phyloP scores from a whole-genome alignment of 1,140 invertebrate genomes.

The Amyelois transitella region DNA sequence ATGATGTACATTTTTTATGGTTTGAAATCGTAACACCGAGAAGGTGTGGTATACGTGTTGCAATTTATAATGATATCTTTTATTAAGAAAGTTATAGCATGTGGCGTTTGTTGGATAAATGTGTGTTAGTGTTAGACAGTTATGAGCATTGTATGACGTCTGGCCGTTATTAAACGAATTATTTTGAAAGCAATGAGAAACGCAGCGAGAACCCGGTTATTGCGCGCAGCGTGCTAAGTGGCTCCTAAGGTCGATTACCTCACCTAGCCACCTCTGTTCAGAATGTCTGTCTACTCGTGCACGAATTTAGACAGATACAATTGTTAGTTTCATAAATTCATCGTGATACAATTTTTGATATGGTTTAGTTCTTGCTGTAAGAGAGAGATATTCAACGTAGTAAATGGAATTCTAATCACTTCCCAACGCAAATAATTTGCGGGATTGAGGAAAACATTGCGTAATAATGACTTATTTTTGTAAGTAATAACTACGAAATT shows the following conservation, averaged over 20 bases:
- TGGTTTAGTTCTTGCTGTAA: too few relatives aligned
- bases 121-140: neutral
- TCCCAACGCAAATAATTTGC: conserved; percentile 16
- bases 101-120: neutral
- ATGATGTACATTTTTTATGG: conserved; percentile 5
- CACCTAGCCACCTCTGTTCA: conserved; percentile 46
- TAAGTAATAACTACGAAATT: conserved; percentile 8
- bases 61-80: neutral
- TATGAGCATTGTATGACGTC: conserved; percentile 4
- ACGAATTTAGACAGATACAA: conserved; percentile 43
- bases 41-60: neutral
- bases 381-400: too few relatives aligned
- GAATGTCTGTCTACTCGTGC: conserved; percentile 42
- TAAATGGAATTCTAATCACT: too few relatives aligned
- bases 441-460: neutral
- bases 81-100: neutral
- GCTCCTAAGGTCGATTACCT: conserved; percentile 72
- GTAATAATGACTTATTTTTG: neutral
- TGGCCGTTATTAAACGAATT: conserved; percentile 40
- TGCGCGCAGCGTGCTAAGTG: conserved; percentile 59
- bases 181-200: conserved; percentile 62
- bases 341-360: conserved; percentile 21
- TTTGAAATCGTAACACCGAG: conserved; percentile 8
- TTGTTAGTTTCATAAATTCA: conserved; percentile 46
- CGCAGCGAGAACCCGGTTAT: conserved; percentile 45